These are phyloP conservation scores for Aethes cnicana DNA, from an alignment of 2,888 invertebrate genomes.

Conservation along the genomic window DNA sequence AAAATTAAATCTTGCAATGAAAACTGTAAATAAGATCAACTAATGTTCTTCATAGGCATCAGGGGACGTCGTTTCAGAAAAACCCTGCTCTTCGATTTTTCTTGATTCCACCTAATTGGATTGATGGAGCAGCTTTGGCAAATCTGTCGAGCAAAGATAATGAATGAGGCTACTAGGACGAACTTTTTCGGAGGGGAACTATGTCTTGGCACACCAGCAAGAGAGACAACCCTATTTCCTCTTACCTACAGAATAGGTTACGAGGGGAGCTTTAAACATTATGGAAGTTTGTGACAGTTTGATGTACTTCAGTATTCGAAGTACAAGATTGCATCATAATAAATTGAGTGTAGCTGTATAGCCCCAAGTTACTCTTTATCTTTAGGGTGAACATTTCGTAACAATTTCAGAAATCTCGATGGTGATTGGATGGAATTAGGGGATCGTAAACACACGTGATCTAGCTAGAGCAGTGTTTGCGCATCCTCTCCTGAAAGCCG, in stretches of 20 bases:
- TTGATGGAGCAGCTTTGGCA: conserved; percentile 66
- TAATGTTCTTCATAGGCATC: conserved; percentile 9
- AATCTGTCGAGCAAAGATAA: conserved; percentile 69
- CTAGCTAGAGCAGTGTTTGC: conserved; percentile 58
- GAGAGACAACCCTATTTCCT: conserved; percentile 10
- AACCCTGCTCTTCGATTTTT: conserved; percentile 50
- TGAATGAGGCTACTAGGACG: conserved; percentile 58
- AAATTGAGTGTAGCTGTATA: conserved; percentile 30
- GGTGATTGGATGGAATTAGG: conserved; percentile 67
- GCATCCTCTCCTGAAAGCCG: conserved; percentile 53
- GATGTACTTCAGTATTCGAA: conserved; percentile 27
- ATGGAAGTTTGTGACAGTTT: conserved; percentile 36
- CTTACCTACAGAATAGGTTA: conserved; percentile 9
- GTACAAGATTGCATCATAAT: conserved; percentile 33
- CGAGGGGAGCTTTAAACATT: conserved; percentile 29
- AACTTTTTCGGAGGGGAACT: conserved; percentile 50
- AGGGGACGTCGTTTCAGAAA: conserved; percentile 21
- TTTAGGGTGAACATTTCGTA: conserved; percentile 25
- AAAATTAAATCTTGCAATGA: not conserved
- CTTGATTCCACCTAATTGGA: conserved; percentile 66
- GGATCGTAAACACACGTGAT: conserved; percentile 60
- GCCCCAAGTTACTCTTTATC: conserved; percentile 28
- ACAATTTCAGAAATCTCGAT: conserved; percentile 40
- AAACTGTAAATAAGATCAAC: conserved; percentile 7
- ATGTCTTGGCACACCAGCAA: conserved; percentile 31